Evolutionary conservation across 2,888 invertebrate genomes (phyloP).

Genomic region (Sinhomidia bicolor): DNA sequence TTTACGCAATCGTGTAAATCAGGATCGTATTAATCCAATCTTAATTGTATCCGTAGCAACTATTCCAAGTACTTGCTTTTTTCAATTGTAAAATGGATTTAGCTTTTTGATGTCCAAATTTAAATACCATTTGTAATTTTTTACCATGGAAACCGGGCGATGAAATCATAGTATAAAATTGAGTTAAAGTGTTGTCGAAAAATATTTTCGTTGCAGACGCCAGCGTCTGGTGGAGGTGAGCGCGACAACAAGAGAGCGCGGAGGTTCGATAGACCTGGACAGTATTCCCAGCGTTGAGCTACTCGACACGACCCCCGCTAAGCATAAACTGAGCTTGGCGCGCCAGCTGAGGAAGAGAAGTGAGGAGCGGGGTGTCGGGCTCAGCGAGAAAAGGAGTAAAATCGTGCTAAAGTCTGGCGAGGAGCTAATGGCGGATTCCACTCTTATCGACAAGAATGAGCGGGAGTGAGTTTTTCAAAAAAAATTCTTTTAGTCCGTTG

Average conservation of each 20-base stretch:
- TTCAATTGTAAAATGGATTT: too few relatives aligned
- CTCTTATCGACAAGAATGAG: conserved; percentile 31
- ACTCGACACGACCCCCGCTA: conserved; percentile 62
- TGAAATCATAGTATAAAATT: too few relatives aligned
- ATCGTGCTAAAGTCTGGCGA: conserved; percentile 65
- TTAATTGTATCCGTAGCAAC: too few relatives aligned
- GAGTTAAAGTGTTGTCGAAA: too few relatives aligned
- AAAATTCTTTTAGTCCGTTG: too few relatives aligned
- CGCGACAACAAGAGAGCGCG: neutral
- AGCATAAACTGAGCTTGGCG: conserved; percentile 59
- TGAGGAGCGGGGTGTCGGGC: conserved; percentile 7
- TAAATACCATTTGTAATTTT: too few relatives aligned
- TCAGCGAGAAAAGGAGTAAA: conserved; percentile 52
- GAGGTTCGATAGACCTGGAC: conserved; percentile 44
- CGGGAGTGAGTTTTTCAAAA: neutral
- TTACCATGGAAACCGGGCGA: too few relatives aligned
- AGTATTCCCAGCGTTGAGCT: conserved; percentile 49
- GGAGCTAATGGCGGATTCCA: conserved; percentile 49
- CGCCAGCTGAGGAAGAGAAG: conserved; percentile 48
- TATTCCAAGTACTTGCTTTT: too few relatives aligned
- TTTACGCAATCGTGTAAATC: too few relatives aligned
- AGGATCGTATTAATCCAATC: too few relatives aligned
- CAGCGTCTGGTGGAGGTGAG: conserved; percentile 23
- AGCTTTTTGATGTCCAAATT: too few relatives aligned
- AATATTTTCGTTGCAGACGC: conserved; percentile 32